Conservation (phyloP, 2,113 vertebrate genomes). For the Dicaeum eximium region DNA sequence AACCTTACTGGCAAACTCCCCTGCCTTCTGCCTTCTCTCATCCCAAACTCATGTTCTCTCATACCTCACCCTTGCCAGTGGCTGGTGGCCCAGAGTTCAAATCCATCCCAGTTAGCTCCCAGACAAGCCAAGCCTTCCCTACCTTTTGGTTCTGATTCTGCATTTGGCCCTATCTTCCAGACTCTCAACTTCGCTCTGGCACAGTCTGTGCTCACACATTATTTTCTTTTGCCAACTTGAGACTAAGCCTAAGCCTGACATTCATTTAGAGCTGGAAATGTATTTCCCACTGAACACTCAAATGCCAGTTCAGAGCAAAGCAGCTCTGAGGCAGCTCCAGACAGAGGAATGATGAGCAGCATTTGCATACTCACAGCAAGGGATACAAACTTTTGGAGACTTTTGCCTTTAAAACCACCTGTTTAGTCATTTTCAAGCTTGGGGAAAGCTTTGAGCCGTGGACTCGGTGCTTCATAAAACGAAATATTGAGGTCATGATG, state of each 20-base stretch:
- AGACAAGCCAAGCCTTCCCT: neutral
- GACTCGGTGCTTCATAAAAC: neutral
- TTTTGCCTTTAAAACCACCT: neutral
- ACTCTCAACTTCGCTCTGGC: neutral
- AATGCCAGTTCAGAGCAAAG: neutral
- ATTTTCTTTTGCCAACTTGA: neutral
- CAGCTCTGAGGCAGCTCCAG: neutral
- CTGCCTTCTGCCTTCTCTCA: neutral
- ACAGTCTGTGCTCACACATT: neutral
- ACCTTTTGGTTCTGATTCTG: accelerated
- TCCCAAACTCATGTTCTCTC: neutral
- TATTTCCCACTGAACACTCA: neutral
- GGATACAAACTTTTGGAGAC: neutral
- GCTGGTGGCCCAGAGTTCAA: neutral
- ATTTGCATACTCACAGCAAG: neutral
- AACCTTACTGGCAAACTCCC: neutral
- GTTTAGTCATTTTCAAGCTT: neutral
- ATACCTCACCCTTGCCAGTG: neutral
- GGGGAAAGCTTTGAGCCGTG: neutral
- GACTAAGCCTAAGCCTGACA: neutral
- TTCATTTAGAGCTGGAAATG: neutral
- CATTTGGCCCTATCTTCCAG: neutral
- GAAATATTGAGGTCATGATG: neutral
- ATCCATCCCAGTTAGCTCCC: neutral
- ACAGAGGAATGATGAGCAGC: neutral